phyloP scores from a whole-genome alignment of 2,113 vertebrate genomes.

The Caloenas nicobarica region DNA sequence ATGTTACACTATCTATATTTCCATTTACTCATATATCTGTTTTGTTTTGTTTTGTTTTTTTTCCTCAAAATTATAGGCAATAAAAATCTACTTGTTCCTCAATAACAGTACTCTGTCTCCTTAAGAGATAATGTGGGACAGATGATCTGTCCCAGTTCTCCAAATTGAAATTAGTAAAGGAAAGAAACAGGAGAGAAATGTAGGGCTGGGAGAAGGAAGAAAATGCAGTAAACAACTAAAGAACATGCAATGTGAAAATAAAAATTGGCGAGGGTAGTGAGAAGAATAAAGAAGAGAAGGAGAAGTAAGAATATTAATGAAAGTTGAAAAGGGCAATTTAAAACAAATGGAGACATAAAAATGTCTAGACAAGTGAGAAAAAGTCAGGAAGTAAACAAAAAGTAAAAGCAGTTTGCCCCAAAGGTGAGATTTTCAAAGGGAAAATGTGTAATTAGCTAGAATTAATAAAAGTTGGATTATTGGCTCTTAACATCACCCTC shows the following conservation, averaged over 20 bases:
- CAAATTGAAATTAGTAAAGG: not conserved
- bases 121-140: not conserved
- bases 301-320: not conserved
- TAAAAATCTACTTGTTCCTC: not conserved
- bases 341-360: not conserved
- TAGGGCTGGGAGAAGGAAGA: not conserved
- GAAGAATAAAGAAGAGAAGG: not conserved
- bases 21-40: not conserved
- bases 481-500: not conserved
- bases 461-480: not conserved
- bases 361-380: not conserved
- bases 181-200: not conserved
- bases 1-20: not conserved
- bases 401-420: not conserved
- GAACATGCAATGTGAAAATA: not conserved
- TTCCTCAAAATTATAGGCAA: not conserved
- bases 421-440: conserved; percentile 40
- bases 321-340: not conserved
- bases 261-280: not conserved
- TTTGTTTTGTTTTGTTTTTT: not conserved
- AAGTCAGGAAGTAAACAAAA: not conserved
- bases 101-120: not conserved
- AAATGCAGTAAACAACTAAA: not conserved
- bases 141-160: not conserved
- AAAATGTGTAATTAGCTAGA: not conserved